Percentiles rank a stretch among this genome's conserved stretches.
phyloP scores from a whole-genome alignment of 2,113 vertebrate genomes.

The Indri indri region DNA sequence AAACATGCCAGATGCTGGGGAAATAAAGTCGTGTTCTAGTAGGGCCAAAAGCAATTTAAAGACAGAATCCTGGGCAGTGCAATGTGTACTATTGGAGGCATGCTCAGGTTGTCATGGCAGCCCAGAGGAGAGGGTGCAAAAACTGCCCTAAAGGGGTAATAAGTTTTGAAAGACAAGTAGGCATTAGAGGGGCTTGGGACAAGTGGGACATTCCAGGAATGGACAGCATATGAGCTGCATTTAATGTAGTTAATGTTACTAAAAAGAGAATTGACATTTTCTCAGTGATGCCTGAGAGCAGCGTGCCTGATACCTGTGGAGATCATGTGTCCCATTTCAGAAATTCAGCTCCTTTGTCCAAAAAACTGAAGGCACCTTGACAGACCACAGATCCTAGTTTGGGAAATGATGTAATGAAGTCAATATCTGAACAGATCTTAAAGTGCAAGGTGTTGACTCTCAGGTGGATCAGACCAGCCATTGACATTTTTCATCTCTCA shows the following conservation, averaged over 20 bases:
- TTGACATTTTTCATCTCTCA: background rate
- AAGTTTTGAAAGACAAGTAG: background rate
- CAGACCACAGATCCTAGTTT: background rate
- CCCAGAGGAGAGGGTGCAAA: background rate
- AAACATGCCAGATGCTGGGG: background rate
- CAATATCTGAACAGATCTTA: background rate
- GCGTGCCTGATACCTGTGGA: background rate
- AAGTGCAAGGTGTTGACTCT: background rate
- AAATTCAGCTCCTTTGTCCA: background rate
- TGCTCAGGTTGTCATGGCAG: background rate
- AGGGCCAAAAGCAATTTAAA: background rate
- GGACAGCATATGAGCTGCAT: background rate
- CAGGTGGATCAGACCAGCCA: accelerated
- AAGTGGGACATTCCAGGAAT: background rate
- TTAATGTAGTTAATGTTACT: background rate
- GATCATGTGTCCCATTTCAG: background rate
- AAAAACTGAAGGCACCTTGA: background rate
- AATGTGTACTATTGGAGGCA: background rate
- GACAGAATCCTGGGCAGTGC: background rate
- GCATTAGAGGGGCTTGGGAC: background rate
- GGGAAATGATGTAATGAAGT: background rate
- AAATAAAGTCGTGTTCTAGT: background rate
- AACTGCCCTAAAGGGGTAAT: background rate
- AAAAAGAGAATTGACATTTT: background rate
- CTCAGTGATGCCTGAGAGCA: background rate